phyloP scores from a whole-genome alignment of 2,888 invertebrate species.

The Tridacna gigas region DNA sequence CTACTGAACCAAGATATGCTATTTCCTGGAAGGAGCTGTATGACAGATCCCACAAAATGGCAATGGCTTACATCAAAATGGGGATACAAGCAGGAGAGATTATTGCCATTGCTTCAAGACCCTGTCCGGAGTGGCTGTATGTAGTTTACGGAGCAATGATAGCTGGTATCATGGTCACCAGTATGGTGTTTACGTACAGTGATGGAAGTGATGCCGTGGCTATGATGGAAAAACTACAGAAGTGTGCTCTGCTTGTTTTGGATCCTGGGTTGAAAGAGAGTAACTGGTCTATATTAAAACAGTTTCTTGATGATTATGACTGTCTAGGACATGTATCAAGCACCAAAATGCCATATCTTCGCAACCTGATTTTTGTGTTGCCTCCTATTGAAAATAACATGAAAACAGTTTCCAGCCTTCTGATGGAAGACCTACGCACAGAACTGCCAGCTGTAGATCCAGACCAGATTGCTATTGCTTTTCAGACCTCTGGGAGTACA shows the following conservation, averaged over 20 bases:
- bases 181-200: slow-evolving; percentile 40
- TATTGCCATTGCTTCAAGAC: slow-evolving; percentile 35
- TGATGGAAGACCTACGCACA: background rate
- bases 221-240: slow-evolving; percentile 31
- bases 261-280: slow-evolving; percentile 31
- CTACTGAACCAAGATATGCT: background rate
- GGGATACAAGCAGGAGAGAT: slow-evolving; percentile 36
- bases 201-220: slow-evolving; percentile 43
- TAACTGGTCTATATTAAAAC: slow-evolving; percentile 45
- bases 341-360: slow-evolving; percentile 27
- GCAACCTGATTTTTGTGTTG: slow-evolving; percentile 28
- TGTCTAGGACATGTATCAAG: slow-evolving; percentile 26
- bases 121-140: slow-evolving; percentile 52
- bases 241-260: slow-evolving; percentile 32
- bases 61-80: background rate
- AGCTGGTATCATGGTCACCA: slow-evolving; percentile 18
- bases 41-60: background rate
- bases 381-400: background rate
- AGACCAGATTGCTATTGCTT: slow-evolving; percentile 22
- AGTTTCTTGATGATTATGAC: slow-evolving; percentile 10
- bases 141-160: slow-evolving; percentile 31
- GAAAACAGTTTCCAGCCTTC: slow-evolving; percentile 14
- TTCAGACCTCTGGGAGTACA: slow-evolving; percentile 54
- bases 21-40: slow-evolving; percentile 23
- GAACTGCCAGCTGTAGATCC: slow-evolving; percentile 15